Evolutionary conservation across 1,140 invertebrate genomes (phyloP).

Genomic region (Zophobas morio): DNA sequence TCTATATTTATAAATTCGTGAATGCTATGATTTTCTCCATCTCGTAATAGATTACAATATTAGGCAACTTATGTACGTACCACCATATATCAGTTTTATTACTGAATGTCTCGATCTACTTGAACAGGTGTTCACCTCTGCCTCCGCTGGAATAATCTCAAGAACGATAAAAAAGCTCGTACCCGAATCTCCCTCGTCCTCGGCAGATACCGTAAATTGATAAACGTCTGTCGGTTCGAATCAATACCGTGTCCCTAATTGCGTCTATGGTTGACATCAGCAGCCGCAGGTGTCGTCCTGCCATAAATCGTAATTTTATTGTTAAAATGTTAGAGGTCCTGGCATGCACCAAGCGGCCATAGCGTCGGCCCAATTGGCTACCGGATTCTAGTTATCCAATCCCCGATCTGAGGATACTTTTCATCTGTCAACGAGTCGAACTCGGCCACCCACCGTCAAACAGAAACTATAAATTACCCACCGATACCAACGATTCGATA

Average conservation of each 20-base stretch:
- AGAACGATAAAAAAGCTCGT: too few species aligned
- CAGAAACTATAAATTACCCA: slow-evolving; percentile 62
- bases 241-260: slow-evolving; percentile 29
- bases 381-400: slow-evolving; percentile 65
- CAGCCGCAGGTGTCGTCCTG: slow-evolving; percentile 22
- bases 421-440: slow-evolving; percentile 63
- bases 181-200: neutral
- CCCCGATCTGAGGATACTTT: slow-evolving; percentile 64
- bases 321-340: slow-evolving; percentile 34
- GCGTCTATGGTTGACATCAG: slow-evolving; percentile 15
- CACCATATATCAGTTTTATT: too few species aligned
- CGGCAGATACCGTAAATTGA: slow-evolving; percentile 25
- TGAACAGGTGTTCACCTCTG: too few species aligned
- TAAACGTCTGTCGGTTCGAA: slow-evolving; percentile 16
- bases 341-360: slow-evolving; percentile 43
- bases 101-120: too few species aligned
- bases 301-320: slow-evolving; percentile 35
- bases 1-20: too few species aligned
- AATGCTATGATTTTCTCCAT: too few species aligned
- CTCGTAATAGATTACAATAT: too few species aligned
- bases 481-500: slow-evolving; percentile 60
- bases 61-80: too few species aligned
- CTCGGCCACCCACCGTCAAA: slow-evolving; percentile 63
- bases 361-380: slow-evolving; percentile 62
- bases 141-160: too few species aligned